These are phyloP conservation scores for Cyclophora albipunctata DNA, from an alignment of 2,888 invertebrate species.

Conservation along the genomic window DNA sequence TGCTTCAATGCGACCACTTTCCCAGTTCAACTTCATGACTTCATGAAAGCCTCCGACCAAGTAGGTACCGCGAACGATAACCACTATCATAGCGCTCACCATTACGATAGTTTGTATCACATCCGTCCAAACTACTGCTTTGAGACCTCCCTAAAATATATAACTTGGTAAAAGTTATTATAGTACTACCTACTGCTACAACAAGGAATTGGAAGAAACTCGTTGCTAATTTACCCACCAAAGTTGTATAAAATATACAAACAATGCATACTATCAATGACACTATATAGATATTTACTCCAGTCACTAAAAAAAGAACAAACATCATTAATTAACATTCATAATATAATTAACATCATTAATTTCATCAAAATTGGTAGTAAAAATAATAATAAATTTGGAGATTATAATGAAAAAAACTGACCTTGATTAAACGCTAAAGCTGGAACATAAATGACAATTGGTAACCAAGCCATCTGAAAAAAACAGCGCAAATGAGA, in stretches of 20 bases:
- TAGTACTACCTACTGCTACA: too few relatives aligned
- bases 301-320: conserved; percentile 77
- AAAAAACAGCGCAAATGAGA: conserved; percentile 12
- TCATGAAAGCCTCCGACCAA: conserved; percentile 78
- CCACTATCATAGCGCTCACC: conserved; percentile 80
- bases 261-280: conserved; percentile 84
- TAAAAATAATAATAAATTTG: neutral
- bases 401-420: conserved; percentile 1
- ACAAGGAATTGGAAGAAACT: neutral
- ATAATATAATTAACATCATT: neutral
- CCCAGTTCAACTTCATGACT: conserved; percentile 74
- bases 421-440: conserved; percentile 82
- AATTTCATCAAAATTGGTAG: too few relatives aligned
- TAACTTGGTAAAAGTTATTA: neutral
- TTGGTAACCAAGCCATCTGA: conserved; percentile 81
- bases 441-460: conserved; percentile 83
- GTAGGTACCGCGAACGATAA: conserved; percentile 78
- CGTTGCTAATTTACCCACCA: conserved; percentile 67
- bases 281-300: conserved; percentile 82
- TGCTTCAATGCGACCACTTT: conserved; percentile 76
- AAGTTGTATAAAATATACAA: conserved; percentile 86
- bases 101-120: conserved; percentile 81
- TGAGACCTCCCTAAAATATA: conserved; percentile 76
- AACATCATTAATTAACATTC: neutral
- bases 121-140: conserved; percentile 84